Percentiles rank a stretch among this genome's conserved stretches.
Evolutionary conservation across 1,140 invertebrate genomes (phyloP).

Genomic region (Druon quercuslanigerum): DNA sequence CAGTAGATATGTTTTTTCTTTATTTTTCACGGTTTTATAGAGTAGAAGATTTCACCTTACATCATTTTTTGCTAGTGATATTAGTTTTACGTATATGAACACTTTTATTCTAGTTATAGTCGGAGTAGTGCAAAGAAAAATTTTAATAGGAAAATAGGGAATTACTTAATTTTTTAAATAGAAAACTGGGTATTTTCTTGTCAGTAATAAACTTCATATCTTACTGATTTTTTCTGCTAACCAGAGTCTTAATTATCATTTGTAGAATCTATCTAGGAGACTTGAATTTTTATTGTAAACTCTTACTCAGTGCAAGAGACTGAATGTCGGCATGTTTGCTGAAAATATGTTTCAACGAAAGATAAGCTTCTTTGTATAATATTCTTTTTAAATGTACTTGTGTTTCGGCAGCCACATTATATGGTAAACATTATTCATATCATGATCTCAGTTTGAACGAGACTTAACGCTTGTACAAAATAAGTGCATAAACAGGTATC

Average conservation of each 20-base stretch:
- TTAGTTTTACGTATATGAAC: not conserved
- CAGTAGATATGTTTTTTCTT: not conserved
- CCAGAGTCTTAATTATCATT: no score
- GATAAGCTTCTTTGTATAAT: not conserved
- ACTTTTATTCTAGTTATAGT: not conserved
- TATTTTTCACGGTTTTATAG: not conserved
- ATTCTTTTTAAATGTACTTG: not conserved
- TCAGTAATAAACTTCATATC: not conserved
- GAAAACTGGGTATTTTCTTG: not conserved
- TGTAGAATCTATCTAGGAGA: no score
- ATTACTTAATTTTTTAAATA: not conserved
- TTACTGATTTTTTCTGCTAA: no score
- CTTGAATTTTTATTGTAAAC: no score
- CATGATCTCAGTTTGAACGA: not conserved
- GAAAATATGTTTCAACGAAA: not conserved
- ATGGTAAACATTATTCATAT: not conserved
- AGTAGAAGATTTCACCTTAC: not conserved
- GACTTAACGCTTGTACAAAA: not conserved
- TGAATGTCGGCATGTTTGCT: no score
- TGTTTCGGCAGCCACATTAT: not conserved
- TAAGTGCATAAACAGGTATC: not conserved
- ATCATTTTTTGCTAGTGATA: not conserved
- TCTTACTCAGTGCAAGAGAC: no score
- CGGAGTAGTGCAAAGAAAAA: not conserved
- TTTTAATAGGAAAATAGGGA: not conserved